These are phyloP conservation scores for Drosophila malerkotliana DNA, from an alignment of 1,140 invertebrate genomes.

Conservation along the genomic window DNA sequence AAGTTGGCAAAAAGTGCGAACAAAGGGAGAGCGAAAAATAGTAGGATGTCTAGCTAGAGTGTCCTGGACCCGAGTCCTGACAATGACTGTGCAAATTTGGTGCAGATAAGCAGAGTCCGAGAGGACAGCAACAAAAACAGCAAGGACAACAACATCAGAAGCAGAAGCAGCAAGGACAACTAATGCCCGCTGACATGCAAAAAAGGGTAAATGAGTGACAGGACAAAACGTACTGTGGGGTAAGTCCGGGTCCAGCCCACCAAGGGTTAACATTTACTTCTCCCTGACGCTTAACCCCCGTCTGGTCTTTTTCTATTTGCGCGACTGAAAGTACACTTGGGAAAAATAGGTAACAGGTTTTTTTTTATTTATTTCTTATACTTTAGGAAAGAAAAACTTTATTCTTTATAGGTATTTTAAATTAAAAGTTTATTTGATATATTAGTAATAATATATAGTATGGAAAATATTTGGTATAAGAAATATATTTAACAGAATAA, in stretches of 20 bases:
- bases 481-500: no score
- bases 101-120: conserved; percentile 78
- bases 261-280: conserved; percentile 43
- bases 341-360: background rate
- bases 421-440: no score
- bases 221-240: conserved; percentile 42
- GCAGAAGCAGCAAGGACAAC: conserved; percentile 53
- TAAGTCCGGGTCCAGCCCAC: conserved; percentile 24
- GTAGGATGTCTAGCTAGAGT: conserved; percentile 39
- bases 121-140: conserved; percentile 31
- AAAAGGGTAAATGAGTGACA: conserved; percentile 80
- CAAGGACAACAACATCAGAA: conserved; percentile 6
- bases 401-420: no score
- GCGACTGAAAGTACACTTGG: conserved; percentile 12
- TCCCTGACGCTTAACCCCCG: conserved; percentile 30
- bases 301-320: conserved; percentile 29
- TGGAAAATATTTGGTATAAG: no score
- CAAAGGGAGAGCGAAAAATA: conserved; percentile 48
- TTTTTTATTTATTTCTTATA: background rate
- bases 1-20: conserved; percentile 75
- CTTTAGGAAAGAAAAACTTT: background rate
- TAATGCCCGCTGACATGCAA: conserved; percentile 81
- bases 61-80: conserved; percentile 48
- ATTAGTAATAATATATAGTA: no score
- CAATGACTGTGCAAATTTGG: conserved; percentile 81